Evolutionary conservation across 2,113 vertebrate species (phyloP).

Genomic region (Holacanthus passer): DNA sequence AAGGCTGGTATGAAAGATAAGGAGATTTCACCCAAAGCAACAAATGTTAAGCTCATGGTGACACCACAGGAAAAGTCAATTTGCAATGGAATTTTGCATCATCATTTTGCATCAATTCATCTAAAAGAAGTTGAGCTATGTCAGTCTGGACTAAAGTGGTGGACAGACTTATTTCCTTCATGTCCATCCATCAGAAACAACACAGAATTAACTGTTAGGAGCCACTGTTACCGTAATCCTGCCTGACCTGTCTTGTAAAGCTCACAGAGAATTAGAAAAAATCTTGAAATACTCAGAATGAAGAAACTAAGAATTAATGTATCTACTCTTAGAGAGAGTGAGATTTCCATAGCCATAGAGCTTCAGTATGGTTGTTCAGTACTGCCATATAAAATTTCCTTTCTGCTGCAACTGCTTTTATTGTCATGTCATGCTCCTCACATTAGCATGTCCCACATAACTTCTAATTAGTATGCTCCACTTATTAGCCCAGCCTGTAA

Average conservation of each 20-base stretch:
- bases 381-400: neutral
- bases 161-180: neutral
- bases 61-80: neutral
- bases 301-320: too few relatives aligned
- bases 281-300: neutral
- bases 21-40: neutral
- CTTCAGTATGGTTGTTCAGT: neutral
- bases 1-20: too few relatives aligned
- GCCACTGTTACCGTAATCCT: neutral
- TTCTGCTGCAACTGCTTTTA: conserved; percentile 15
- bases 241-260: too few relatives aligned
- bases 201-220: too few relatives aligned
- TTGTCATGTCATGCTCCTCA: neutral
- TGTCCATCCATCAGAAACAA: neutral
- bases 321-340: neutral
- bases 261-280: neutral
- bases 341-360: neutral
- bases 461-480: conserved; percentile 40
- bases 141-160: neutral
- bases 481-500: conserved; percentile 31
- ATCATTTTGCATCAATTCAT: neutral
- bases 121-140: neutral
- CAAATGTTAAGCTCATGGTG: neutral
- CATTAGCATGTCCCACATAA: conserved; percentile 38
- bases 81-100: too few relatives aligned